These are phyloP conservation scores for Pangasius mekongensis DNA, from an alignment of 2,797 vertebrate genomes.

Conservation along the genomic window DNA sequence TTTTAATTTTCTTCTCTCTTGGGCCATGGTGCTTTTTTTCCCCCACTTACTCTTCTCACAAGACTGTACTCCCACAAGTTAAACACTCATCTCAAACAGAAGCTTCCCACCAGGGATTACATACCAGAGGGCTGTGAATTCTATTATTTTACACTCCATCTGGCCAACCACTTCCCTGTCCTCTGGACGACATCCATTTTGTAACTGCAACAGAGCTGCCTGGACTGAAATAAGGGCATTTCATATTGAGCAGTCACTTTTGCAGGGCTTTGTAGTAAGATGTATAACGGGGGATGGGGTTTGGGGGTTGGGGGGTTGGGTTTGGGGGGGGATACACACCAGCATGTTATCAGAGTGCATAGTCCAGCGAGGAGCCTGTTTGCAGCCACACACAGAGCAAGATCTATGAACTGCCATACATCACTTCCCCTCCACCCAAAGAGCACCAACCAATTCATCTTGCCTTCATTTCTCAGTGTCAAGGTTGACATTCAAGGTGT, in stretches of 20 bases:
- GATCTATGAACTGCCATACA: constrained; percentile 59
- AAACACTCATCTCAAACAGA: constrained; percentile 22
- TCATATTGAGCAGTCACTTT: constrained; percentile 59
- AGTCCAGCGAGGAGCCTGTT: constrained; percentile 53
- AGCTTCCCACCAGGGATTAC: constrained; percentile 46
- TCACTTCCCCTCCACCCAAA: constrained; percentile 45
- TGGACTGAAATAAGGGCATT: constrained; percentile 56
- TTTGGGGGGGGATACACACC: constrained; percentile 43
- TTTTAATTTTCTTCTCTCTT: background rate
- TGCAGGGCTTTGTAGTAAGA: constrained; percentile 52
- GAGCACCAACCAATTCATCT: constrained; percentile 70
- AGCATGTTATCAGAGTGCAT: constrained; percentile 38
- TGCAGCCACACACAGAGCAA: constrained; percentile 43
- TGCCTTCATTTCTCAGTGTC: constrained; percentile 65
- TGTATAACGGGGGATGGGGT: constrained; percentile 41
- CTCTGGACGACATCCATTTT: constrained; percentile 46
- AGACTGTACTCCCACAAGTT: background rate
- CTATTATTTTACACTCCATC: constrained; percentile 54
- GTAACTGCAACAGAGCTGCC: constrained; percentile 36
- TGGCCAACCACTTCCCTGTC: constrained; percentile 41
- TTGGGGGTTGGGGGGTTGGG: too few species aligned
- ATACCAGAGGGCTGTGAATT: constrained; percentile 54
- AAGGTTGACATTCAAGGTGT: constrained; percentile 81
- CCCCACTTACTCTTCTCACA: too few species aligned
- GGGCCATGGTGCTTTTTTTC: background rate